Base-by-base conservation (phyloP, 2,888 invertebrate species). In the Ectemnius cavifrons region DNA sequence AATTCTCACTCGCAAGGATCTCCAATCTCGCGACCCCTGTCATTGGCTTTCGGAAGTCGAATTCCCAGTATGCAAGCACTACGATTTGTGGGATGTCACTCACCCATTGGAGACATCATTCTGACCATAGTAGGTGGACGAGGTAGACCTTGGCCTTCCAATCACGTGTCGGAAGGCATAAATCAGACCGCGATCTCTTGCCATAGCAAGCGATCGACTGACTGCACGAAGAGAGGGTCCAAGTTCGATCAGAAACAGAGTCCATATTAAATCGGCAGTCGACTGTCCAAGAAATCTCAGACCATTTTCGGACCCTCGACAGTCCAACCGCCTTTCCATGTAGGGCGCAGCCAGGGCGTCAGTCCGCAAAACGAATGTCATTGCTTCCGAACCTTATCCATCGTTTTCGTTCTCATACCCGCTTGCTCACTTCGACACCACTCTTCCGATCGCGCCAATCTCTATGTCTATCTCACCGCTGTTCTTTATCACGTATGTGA, bases 281-380 rank as follows among this genome's bases (percentile, higher is more conserved):
- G 70, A 64, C 58, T 60, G 37, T 57, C 61, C 79, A 86, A 87
- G 85, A 87, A 87, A 84, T 86, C 82, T 76, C 81, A 83, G 80
- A 84, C 87, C 87, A 87, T 87, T 87, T 87, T 88, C 81, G 88
- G 87, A 82, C 79, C 73, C 65, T 66, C 74, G 79, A 82, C 80
- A 82, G 85, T 84, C 78, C 81, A 80, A 71, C 75, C 74, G 79
- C 79, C 81, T 75, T 82, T 81, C 87, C 86, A 83, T 86, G 78
- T 86, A 87, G 49, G 86, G 86, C 82, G 84, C 79, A 86, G 81
- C 71, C 76, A 78, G 84, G 86, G 86, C 86, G 86, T 85, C 83
- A 81, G 77, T 74, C 73, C 77, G 81, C 73, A 76, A 85, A 86
- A 81, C 77, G 78, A 81, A 84, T 79, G 79, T 80, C 79, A 80